Conservation (phyloP, 2,888 invertebrate genomes). For the Chymomyza fuscimana region DNA sequence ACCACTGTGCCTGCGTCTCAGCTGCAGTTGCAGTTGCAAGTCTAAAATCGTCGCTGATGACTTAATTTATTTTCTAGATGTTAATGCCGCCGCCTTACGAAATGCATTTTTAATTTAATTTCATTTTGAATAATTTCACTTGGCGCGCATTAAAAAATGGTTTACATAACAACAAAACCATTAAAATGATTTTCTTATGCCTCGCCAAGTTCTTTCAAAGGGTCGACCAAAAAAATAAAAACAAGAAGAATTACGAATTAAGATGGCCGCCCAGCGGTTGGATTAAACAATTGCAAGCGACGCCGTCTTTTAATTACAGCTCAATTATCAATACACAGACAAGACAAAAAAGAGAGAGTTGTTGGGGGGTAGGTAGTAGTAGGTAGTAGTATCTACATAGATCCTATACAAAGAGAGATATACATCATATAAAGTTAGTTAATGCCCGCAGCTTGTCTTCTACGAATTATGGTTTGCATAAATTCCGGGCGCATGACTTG, state of each 20-base stretch:
- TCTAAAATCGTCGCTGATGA: slow-evolving; percentile 48
- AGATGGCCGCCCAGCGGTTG: slow-evolving; percentile 15
- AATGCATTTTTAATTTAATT: slow-evolving; percentile 71
- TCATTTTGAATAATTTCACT: slow-evolving; percentile 53
- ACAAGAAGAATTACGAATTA: slow-evolving; percentile 40
- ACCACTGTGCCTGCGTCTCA: slow-evolving; percentile 45
- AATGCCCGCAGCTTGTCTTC: neutral
- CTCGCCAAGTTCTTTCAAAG: neutral
- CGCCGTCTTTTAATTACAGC: slow-evolving; percentile 51
- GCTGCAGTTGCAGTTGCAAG: slow-evolving; percentile 33
- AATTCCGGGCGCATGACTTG: slow-evolving; percentile 38
- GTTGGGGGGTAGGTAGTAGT: neutral
- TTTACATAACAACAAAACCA: slow-evolving; percentile 53
- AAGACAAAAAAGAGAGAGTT: neutral
- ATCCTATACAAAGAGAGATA: neutral
- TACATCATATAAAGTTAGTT: neutral
- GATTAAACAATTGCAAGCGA: neutral
- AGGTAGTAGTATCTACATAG: neutral
- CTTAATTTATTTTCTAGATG: slow-evolving; percentile 63
- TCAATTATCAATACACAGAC: slow-evolving; percentile 49
- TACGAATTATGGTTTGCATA: slow-evolving; percentile 50
- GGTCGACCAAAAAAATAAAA: neutral
- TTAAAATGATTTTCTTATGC: slow-evolving; percentile 47
- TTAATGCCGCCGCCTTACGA: slow-evolving; percentile 25
- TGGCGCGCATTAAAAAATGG: slow-evolving; percentile 55